Evolutionary conservation across 2,797 vertebrate genomes (phyloP).

Genomic region (Acomys russatus): DNA sequence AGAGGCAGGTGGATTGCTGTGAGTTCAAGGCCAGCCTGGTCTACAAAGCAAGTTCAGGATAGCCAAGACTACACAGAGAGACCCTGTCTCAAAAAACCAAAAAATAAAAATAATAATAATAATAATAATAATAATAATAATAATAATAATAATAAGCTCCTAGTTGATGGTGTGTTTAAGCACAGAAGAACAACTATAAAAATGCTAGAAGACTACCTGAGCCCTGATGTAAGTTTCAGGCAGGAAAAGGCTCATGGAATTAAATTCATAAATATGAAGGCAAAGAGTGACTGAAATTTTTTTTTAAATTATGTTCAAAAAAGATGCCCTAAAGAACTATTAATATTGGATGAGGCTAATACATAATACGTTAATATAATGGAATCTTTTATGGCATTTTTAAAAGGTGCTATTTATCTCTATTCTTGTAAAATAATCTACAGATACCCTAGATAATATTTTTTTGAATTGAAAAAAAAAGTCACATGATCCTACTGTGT

Average conservation of each 20-base stretch:
- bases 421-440: not conserved
- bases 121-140: too few relatives aligned
- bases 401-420: not conserved
- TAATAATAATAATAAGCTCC: not conserved
- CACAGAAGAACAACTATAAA: not conserved
- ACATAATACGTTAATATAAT: not conserved
- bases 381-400: not conserved
- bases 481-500: not conserved
- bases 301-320: not conserved
- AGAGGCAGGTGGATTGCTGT: too few relatives aligned
- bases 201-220: not conserved
- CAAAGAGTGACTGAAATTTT: not conserved
- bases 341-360: not conserved
- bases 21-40: too few relatives aligned
- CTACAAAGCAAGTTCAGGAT: too few relatives aligned
- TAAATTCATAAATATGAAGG: conserved; percentile 13
- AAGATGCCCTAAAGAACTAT: not conserved
- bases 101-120: too few relatives aligned
- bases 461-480: not conserved
- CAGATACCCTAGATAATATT: not conserved
- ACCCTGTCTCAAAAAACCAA: too few relatives aligned
- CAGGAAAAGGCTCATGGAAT: not conserved
- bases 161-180: not conserved
- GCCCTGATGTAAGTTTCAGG: not conserved
- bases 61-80: too few relatives aligned